Conservation (phyloP, 2,797 vertebrate genomes). For the Microctenopoma steveboyesi region DNA sequence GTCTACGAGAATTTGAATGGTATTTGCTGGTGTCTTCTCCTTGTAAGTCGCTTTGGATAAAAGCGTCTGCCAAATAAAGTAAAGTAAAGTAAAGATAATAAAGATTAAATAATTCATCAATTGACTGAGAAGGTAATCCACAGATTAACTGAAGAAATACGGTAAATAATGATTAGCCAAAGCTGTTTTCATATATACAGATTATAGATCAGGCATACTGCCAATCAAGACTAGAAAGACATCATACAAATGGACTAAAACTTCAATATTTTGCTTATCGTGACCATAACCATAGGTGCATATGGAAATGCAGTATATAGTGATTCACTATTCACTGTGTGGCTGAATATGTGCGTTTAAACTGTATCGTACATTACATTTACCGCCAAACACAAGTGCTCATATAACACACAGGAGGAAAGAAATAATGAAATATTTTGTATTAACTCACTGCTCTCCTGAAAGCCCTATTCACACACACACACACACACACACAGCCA, state of each 20-base stretch:
- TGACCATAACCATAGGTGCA: neutral
- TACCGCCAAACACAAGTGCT: slow-evolving; percentile 4
- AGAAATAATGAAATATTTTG: slow-evolving; percentile 10
- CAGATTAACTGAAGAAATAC: neutral
- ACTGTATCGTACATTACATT: neutral
- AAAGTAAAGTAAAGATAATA: neutral
- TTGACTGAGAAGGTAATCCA: neutral
- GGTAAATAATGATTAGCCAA: neutral
- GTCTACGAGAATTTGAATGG: no score
- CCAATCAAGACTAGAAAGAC: neutral
- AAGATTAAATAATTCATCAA: neutral
- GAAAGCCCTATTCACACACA: slow-evolving; percentile 4
- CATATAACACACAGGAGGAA: neutral
- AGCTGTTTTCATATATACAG: neutral
- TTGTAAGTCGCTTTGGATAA: no score
- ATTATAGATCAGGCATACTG: no score
- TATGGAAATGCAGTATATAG: neutral
- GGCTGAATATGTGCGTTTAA: neutral
- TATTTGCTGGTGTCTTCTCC: no score
- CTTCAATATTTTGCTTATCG: neutral
- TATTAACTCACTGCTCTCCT: slow-evolving; percentile 13
- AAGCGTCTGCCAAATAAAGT: no score
- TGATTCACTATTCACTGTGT: neutral
- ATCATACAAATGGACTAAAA: neutral
- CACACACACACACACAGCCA: slow-evolving; percentile 7